Percentiles rank a stretch among this genome's conserved stretches.
These are phyloP conservation scores for Zenarchopterus dispar DNA, from an alignment of 2,797 vertebrate species.

Conservation along the genomic window DNA sequence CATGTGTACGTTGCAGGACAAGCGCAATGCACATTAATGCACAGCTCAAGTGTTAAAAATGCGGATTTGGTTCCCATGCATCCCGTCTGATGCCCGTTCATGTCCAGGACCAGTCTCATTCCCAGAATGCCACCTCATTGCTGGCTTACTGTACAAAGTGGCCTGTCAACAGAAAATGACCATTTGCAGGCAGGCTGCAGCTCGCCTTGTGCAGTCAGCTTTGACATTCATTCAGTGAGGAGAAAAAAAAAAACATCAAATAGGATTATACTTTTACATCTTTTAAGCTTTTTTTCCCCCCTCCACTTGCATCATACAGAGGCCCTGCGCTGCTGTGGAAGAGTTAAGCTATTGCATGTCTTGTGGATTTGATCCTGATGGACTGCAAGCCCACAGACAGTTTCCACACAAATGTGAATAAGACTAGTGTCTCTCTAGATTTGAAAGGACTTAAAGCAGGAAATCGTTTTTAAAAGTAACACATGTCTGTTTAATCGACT, in stretches of 20 bases:
- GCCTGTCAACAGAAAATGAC: conserved; percentile 31
- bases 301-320: conserved; percentile 41
- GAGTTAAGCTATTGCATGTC: conserved; percentile 35
- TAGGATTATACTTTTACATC: conserved; percentile 54
- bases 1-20: conserved; percentile 39
- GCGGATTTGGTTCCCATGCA: conserved; percentile 53
- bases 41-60: conserved; percentile 64
- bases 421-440: conserved; percentile 11
- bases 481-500: conserved; percentile 40
- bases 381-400: conserved; percentile 5
- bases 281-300: conserved; percentile 42
- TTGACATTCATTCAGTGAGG: conserved; percentile 20
- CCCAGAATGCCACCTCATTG: conserved; percentile 7
- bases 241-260: conserved; percentile 26
- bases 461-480: neutral
- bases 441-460: conserved; percentile 19
- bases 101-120: conserved; percentile 13
- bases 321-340: conserved; percentile 12
- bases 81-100: conserved; percentile 20
- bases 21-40: conserved; percentile 47
- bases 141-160: conserved; percentile 10
- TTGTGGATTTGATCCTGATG: conserved; percentile 36
- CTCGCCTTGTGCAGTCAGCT: conserved; percentile 14
- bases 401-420: conserved; percentile 32
- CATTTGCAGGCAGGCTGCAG: neutral